phyloP scores from a whole-genome alignment of 2,888 invertebrate genomes.

The Drosophila kanekoi region DNA sequence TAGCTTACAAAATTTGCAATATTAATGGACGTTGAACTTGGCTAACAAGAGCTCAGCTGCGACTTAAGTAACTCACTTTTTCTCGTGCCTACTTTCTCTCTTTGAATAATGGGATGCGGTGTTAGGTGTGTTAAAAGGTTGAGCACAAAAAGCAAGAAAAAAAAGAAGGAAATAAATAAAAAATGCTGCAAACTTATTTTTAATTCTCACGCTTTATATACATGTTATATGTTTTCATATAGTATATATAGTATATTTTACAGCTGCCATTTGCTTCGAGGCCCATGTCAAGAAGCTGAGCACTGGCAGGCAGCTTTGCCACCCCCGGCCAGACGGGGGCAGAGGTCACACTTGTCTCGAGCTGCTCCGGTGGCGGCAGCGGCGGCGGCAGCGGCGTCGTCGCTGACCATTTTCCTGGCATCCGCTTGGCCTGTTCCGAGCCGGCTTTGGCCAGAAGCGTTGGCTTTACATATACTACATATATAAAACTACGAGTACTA shows the following conservation, averaged over 20 bases:
- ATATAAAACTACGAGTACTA: conserved; percentile 71
- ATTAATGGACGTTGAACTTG: conserved; percentile 5
- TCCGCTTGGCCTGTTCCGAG: conserved; percentile 52
- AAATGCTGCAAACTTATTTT: conserved; percentile 67
- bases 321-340: not conserved
- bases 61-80: conserved; percentile 24
- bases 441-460: conserved; percentile 24
- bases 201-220: conserved; percentile 67
- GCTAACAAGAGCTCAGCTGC: not conserved
- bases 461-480: conserved; percentile 3
- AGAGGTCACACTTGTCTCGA: conserved; percentile 38
- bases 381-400: conserved; percentile 23
- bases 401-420: conserved; percentile 73
- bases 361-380: conserved; percentile 31
- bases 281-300: conserved; percentile 64
- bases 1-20: not conserved
- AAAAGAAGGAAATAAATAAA: not conserved
- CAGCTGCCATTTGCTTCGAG: conserved; percentile 57
- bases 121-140: conserved; percentile 23
- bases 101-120: conserved; percentile 22
- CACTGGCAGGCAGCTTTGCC: conserved; percentile 16
- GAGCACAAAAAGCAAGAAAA: not conserved
- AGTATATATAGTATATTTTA: conserved; percentile 14
- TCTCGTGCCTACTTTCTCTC: conserved; percentile 10
- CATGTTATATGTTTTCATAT: not conserved